Evolutionary conservation across 2,113 vertebrate species (phyloP).

Genomic region (Empidonax traillii): DNA sequence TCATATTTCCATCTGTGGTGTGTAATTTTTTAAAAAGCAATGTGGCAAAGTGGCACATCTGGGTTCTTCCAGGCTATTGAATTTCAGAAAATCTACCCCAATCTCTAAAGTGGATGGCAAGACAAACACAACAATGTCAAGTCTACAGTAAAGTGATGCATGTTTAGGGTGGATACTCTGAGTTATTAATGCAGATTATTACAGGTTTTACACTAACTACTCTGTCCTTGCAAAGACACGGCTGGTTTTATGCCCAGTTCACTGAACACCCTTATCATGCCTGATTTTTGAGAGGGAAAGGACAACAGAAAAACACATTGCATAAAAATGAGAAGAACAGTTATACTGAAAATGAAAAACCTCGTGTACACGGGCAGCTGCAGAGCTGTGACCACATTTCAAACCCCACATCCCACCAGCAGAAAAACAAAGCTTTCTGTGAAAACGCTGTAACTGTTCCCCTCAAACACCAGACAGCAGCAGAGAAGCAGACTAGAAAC

Average conservation of each 20-base stretch:
- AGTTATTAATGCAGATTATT: not conserved
- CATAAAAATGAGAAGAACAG: not conserved
- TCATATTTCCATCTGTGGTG: not conserved
- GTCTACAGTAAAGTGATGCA: fast-evolving
- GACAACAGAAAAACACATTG: not conserved
- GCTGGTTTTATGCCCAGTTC: not conserved
- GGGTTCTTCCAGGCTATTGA: not conserved
- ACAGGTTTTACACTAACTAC: not conserved
- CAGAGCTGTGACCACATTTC: not conserved
- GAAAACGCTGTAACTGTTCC: not conserved
- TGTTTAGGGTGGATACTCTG: not conserved
- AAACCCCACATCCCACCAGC: not conserved
- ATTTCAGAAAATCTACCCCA: not conserved
- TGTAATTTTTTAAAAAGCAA: not conserved
- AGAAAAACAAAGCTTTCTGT: not conserved
- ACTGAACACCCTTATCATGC: not conserved
- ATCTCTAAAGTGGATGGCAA: not conserved
- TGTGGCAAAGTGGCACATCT: not conserved
- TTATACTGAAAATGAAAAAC: not conserved
- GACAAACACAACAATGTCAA: not conserved
- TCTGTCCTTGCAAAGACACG: not conserved
- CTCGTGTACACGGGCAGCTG: not conserved
- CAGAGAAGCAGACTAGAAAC: not conserved
- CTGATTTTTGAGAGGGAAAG: not conserved
- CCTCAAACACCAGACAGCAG: not conserved